Evolutionary conservation across 2,113 vertebrate genomes (phyloP).

Genomic region (Heterochromis multidens): DNA sequence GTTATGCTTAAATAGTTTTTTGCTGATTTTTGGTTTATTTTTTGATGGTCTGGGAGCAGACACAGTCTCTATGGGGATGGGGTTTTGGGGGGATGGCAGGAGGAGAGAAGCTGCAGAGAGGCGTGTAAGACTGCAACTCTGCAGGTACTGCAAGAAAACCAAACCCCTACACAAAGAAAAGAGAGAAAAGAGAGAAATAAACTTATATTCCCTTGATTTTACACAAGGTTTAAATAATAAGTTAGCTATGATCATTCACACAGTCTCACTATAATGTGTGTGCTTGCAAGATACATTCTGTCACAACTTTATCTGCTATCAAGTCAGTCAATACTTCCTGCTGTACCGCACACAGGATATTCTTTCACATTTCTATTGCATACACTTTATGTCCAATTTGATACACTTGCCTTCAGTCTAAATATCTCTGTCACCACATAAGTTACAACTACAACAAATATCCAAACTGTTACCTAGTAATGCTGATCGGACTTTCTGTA

Average conservation of each 20-base stretch:
- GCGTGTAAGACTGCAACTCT: no score
- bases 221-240: not conserved
- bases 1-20: no score
- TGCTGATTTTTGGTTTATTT: no score
- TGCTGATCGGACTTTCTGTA: not conserved
- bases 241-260: not conserved
- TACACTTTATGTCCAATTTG: not conserved
- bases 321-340: not conserved
- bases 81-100: no score
- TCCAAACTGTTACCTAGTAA: not conserved
- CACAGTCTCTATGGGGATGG: no score
- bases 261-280: not conserved
- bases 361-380: not conserved
- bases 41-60: no score
- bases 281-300: no score
- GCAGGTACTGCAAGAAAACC: not conserved
- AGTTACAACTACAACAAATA: not conserved
- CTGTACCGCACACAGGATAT: not conserved
- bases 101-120: no score
- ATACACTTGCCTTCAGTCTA: not conserved
- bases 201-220: not conserved
- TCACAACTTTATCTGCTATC: not conserved
- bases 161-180: not conserved
- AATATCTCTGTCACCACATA: not conserved
- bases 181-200: not conserved